These are phyloP conservation scores for Brachyopa scutellaris DNA, from an alignment of 2,888 invertebrate genomes.

Conservation along the genomic window DNA sequence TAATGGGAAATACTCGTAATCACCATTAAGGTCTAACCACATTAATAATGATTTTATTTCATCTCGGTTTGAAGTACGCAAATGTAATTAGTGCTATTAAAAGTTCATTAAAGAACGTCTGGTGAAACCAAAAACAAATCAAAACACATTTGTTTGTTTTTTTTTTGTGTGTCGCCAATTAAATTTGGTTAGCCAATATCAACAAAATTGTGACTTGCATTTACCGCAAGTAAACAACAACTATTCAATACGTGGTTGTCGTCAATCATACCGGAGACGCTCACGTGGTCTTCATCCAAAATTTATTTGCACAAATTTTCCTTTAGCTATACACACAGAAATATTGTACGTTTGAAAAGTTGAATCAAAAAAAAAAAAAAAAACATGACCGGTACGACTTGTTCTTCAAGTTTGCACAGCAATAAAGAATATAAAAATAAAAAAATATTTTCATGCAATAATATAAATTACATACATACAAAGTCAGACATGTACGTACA, in stretches of 20 bases:
- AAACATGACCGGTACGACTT: conserved; percentile 9
- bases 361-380: not conserved
- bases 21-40: not conserved
- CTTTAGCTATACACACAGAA: not conserved
- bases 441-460: not conserved
- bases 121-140: not conserved
- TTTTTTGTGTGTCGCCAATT: too few species aligned
- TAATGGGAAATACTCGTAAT: too few species aligned
- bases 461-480: not conserved
- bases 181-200: too few species aligned
- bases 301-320: not conserved
- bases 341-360: not conserved
- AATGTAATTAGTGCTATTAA: conserved; percentile 23
- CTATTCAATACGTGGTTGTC: too few species aligned
- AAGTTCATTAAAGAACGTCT: conserved; percentile 4
- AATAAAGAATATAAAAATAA: not conserved
- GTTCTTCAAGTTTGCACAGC: conserved; percentile 7
- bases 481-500: too few species aligned
- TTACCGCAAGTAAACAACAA: not conserved
- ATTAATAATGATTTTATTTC: not conserved
- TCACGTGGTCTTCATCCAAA: conserved; percentile 3
- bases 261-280: not conserved
- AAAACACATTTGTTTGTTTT: not conserved
- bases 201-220: too few species aligned
- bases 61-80: not conserved